Evolutionary conservation across 37 sponge, comb jelly and placozoan species (phyloP).

Genomic region (Ephydatia muelleri): DNA sequence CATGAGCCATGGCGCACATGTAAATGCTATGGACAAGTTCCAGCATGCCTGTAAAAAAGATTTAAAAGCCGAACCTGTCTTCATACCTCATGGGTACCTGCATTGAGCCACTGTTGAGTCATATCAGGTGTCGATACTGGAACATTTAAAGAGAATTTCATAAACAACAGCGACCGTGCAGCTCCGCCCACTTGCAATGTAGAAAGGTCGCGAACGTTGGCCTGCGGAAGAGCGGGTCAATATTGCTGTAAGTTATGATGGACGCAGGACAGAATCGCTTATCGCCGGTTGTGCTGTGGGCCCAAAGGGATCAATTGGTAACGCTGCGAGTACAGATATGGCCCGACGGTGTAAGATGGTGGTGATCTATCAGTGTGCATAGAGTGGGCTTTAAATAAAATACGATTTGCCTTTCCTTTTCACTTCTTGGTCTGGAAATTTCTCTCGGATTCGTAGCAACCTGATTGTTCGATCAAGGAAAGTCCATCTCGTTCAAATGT

Average conservation of each 20-base stretch:
- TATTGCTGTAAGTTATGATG: neutral
- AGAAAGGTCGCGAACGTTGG: neutral
- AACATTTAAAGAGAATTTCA: too few relatives aligned
- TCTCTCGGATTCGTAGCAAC: slow-evolving; percentile 68
- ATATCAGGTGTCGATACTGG: too few relatives aligned
- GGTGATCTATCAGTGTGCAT: neutral
- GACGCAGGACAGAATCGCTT: slow-evolving; percentile 3
- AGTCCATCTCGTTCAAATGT: slow-evolving; percentile 77
- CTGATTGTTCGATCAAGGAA: slow-evolving; percentile 65
- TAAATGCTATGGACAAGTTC: too few relatives aligned
- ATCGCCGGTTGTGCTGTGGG: slow-evolving; percentile 71
- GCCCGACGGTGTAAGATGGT: slow-evolving; percentile 51
- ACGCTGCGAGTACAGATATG: slow-evolving; percentile 61
- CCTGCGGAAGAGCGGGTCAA: neutral
- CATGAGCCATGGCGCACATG: too few relatives aligned
- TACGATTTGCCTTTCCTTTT: neutral
- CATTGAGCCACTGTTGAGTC: too few relatives aligned
- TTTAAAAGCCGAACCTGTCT: too few relatives aligned
- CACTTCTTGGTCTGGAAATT: neutral
- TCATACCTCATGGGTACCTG: too few relatives aligned
- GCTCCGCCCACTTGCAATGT: neutral
- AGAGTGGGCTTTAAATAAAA: neutral
- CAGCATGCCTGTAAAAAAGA: too few relatives aligned
- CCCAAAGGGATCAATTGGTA: slow-evolving; percentile 66
- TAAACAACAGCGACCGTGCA: too few relatives aligned